These are phyloP conservation scores for Heliothis subflexa DNA, from an alignment of 1,140 invertebrate genomes.

Conservation along the genomic window DNA sequence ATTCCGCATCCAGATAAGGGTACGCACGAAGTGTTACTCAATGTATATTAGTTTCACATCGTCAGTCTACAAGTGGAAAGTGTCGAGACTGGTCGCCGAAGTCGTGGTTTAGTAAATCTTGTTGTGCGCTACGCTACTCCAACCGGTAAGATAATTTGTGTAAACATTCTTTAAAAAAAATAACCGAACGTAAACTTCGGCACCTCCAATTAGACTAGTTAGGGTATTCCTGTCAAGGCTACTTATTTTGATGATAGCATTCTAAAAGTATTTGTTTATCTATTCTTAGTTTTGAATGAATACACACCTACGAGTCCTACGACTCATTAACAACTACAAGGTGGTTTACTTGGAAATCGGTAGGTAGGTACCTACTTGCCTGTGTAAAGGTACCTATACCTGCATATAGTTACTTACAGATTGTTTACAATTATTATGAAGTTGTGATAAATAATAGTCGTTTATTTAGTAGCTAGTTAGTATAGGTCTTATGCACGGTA, in stretches of 20 bases:
- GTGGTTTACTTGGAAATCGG: slow-evolving; percentile 7
- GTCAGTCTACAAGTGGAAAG: slow-evolving; percentile 50
- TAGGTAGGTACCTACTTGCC: background rate
- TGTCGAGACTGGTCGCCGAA: slow-evolving; percentile 45
- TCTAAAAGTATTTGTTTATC: slow-evolving; percentile 24
- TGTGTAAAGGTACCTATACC: background rate
- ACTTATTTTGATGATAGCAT: slow-evolving; percentile 38
- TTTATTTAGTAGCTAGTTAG: too few relatives aligned
- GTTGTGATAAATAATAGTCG: too few relatives aligned
- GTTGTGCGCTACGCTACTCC: slow-evolving; percentile 10
- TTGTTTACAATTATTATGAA: background rate
- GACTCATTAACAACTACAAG: slow-evolving; percentile 7
- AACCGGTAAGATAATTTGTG: slow-evolving; percentile 50
- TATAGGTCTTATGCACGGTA: too few relatives aligned
- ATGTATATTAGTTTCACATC: slow-evolving; percentile 49
- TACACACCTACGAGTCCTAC: slow-evolving; percentile 5
- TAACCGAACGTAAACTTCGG: background rate
- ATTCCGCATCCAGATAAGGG: slow-evolving; percentile 64
- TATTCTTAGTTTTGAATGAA: slow-evolving; percentile 10
- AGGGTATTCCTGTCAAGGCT: slow-evolving; percentile 27
- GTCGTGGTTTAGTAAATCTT: slow-evolving; percentile 39
- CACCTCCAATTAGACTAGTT: slow-evolving; percentile 28
- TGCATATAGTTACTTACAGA: too few relatives aligned
- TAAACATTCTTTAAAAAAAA: background rate
- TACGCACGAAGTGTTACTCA: slow-evolving; percentile 51